Percentiles rank a stretch among this genome's conserved stretches.
Evolutionary conservation across 2,888 invertebrate species (phyloP).

Genomic region (Epistrophella euchroma): DNA sequence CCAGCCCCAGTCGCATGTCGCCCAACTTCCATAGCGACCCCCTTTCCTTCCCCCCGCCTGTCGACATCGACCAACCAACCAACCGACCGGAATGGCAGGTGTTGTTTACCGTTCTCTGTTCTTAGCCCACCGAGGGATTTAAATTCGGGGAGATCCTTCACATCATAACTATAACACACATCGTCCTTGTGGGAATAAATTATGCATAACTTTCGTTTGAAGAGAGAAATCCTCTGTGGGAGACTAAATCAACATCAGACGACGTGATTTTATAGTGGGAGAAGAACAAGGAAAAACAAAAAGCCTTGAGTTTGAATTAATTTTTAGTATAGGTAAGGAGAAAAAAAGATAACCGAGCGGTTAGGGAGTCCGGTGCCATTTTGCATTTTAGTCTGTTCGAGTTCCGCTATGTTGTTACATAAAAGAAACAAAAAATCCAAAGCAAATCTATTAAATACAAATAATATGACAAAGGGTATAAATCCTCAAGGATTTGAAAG

Average conservation of each 20-base stretch:
- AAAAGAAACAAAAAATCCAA: not conserved
- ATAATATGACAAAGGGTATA: constrained; percentile 30
- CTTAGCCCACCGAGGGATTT: constrained; percentile 15
- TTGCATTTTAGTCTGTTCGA: constrained; percentile 43
- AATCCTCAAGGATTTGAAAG: constrained; percentile 14
- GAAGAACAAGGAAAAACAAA: not conserved
- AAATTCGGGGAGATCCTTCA: constrained; percentile 21
- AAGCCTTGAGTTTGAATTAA: constrained; percentile 19
- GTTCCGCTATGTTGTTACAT: constrained; percentile 42
- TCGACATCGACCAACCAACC: not conserved
- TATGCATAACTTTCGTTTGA: constrained; percentile 42
- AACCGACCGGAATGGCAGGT: constrained; percentile 47
- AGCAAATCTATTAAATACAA: constrained; percentile 3
- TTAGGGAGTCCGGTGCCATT: constrained; percentile 25
- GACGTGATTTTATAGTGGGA: constrained; percentile 32
- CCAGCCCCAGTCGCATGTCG: not conserved
- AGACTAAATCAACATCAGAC: constrained; percentile 43
- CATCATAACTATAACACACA: constrained; percentile 38
- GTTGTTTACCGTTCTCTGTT: constrained; percentile 52
- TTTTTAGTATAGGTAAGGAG: constrained; percentile 8
- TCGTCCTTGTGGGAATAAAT: constrained; percentile 41
- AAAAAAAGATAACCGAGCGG: not conserved
- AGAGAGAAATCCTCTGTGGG: constrained; percentile 35
- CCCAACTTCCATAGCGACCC: not conserved
- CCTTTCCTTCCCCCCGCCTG: too few relatives aligned